Conservation (phyloP, 2,888 invertebrate genomes). For the Argyresthia goedartella region DNA sequence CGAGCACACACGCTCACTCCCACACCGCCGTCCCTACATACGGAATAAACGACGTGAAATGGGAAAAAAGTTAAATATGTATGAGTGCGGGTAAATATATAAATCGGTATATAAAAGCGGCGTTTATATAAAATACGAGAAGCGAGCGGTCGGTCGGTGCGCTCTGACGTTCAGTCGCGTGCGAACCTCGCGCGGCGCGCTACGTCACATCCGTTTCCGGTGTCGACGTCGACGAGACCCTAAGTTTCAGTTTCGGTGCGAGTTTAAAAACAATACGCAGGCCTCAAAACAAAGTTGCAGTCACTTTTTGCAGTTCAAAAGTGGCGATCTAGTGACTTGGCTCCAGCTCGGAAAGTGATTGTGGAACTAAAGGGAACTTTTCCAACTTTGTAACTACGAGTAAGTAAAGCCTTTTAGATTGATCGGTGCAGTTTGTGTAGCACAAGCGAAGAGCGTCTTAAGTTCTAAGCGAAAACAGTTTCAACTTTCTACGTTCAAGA, state of each 20-base stretch:
- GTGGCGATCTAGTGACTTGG: no score
- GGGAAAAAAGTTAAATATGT: slow-evolving; percentile 71
- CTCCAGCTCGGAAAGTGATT: no score
- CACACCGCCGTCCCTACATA: slow-evolving; percentile 42
- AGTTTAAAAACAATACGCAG: background rate
- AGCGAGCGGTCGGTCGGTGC: slow-evolving; percentile 38
- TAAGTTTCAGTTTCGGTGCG: background rate
- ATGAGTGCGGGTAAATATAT: slow-evolving; percentile 71
- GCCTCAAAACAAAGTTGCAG: background rate
- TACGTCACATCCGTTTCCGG: no score
- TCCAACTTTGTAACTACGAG: no score
- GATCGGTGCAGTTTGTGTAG: no score
- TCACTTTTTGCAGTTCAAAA: background rate
- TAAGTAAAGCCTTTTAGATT: no score
- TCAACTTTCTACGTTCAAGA: no score
- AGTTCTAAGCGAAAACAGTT: no score
- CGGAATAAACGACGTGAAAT: slow-evolving; percentile 68
- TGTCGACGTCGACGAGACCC: background rate
- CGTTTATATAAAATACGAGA: slow-evolving; percentile 61
- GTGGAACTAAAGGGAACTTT: no score
- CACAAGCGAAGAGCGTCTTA: no score
- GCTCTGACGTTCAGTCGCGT: slow-evolving; percentile 35
- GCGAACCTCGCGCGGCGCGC: slow-evolving; percentile 11
- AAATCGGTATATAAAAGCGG: slow-evolving; percentile 62
- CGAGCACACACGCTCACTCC: slow-evolving; percentile 42